These are phyloP conservation scores for Stegana nigrithorax DNA, from an alignment of 2,888 invertebrate genomes.

Conservation along the genomic window DNA sequence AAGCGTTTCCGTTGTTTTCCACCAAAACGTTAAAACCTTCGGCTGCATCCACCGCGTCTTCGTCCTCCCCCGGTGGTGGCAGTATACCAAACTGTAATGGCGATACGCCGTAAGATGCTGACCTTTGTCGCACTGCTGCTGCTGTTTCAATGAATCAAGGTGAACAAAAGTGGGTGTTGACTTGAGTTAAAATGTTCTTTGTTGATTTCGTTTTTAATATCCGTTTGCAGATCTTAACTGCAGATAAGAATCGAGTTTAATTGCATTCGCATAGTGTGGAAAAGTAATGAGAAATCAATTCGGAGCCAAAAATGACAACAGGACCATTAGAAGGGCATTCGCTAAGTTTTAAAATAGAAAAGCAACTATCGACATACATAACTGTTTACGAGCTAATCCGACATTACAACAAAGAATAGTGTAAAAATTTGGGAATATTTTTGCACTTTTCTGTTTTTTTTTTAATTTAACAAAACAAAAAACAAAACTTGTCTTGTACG, in stretches of 20 bases:
- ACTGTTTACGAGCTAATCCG: too few species aligned
- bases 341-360: too few species aligned
- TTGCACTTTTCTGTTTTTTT: too few species aligned
- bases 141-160: constrained; percentile 1
- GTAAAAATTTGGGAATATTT: too few species aligned
- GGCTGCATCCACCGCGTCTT: neutral
- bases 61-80: neutral
- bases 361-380: too few species aligned
- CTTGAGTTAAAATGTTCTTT: neutral
- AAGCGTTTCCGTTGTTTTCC: constrained; percentile 40
- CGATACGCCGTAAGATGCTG: neutral
- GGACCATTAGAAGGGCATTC: too few species aligned
- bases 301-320: too few species aligned
- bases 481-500: too few species aligned
- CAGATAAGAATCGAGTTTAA: constrained; percentile 33
- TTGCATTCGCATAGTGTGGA: neutral
- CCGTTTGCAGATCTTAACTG: constrained; percentile 47
- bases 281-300: too few species aligned
- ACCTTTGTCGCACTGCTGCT: constrained; percentile 3
- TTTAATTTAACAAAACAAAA: too few species aligned
- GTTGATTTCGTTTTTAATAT: constrained; percentile 39
- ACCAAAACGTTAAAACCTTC: constrained; percentile 2
- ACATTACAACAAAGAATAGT: too few species aligned
- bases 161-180: neutral
- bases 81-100: neutral